phyloP scores from a whole-genome alignment of 1,140 invertebrate genomes.

The Hycleus phaleratus region DNA sequence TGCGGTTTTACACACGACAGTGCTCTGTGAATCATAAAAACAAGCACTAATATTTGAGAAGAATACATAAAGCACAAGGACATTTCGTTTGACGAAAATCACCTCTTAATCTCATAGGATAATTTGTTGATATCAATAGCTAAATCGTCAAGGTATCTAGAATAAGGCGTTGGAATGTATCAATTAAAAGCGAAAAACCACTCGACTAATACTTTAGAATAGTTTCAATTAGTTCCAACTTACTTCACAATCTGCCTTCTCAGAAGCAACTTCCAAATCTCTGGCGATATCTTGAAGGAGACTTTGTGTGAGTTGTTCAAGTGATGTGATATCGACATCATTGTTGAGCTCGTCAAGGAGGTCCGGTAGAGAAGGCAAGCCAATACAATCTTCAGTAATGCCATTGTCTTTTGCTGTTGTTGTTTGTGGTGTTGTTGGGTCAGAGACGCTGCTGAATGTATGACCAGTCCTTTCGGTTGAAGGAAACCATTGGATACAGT shows the following conservation, averaged over 20 bases:
- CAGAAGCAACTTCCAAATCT: slow-evolving; percentile 59
- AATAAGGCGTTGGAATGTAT: not conserved
- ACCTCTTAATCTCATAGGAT: slow-evolving; percentile 7
- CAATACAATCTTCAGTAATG: slow-evolving; percentile 58
- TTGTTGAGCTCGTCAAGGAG: slow-evolving; percentile 60
- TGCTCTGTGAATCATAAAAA: too few relatives aligned
- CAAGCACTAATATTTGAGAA: too few relatives aligned
- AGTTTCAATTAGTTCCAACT: slow-evolving; percentile 3
- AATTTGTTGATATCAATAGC: slow-evolving; percentile 8
- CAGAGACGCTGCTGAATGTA: slow-evolving; percentile 50
- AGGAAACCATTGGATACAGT: slow-evolving; percentile 62
- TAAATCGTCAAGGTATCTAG: slow-evolving; percentile 15
- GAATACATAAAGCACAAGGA: slow-evolving; percentile 3
- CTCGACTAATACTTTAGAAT: not conserved
- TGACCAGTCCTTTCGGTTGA: slow-evolving; percentile 72
- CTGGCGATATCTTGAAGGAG: slow-evolving; percentile 71
- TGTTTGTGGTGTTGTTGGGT: slow-evolving; percentile 14
- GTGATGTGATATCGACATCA: slow-evolving; percentile 56
- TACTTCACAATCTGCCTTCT: slow-evolving; percentile 43
- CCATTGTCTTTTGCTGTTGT: slow-evolving; percentile 27
- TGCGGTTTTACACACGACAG: too few relatives aligned
- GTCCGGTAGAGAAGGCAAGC: slow-evolving; percentile 74
- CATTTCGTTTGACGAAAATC: slow-evolving; percentile 2
- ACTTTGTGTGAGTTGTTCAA: slow-evolving; percentile 71
- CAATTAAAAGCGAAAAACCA: not conserved